These are phyloP conservation scores for Columba janthina DNA, from an alignment of 2,113 vertebrate species.

Conservation along the genomic window DNA sequence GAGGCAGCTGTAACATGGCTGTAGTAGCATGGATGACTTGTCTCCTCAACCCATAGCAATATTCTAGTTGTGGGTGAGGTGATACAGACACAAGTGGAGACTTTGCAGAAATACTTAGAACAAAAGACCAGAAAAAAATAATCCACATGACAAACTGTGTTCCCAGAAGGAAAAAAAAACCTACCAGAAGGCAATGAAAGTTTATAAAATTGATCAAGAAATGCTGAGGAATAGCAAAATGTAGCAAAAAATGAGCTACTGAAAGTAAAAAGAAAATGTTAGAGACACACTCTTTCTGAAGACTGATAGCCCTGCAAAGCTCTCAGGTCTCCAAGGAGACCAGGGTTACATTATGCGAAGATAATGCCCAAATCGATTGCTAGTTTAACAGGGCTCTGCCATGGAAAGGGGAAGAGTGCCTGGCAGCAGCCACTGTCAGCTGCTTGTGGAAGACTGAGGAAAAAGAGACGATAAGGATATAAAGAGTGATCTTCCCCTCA, in stretches of 20 bases:
- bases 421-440: not conserved
- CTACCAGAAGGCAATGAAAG: not conserved
- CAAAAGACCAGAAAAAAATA: not conserved
- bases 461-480: not conserved
- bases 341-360: not conserved
- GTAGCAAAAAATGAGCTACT: not conserved
- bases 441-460: not conserved
- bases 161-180: not conserved
- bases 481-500: not conserved
- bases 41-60: not conserved
- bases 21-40: not conserved
- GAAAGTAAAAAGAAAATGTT: not conserved
- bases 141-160: not conserved
- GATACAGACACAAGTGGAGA: not conserved
- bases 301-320: not conserved
- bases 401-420: not conserved
- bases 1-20: not conserved
- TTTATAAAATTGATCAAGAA: not conserved
- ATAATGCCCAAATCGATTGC: not conserved
- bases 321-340: constrained; percentile 2
- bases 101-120: not conserved
- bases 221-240: not conserved
- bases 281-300: not conserved
- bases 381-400: not conserved
- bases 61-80: not conserved